Evolutionary conservation across 2,888 invertebrate genomes (phyloP).

Genomic region (Heteromurus nitidus): DNA sequence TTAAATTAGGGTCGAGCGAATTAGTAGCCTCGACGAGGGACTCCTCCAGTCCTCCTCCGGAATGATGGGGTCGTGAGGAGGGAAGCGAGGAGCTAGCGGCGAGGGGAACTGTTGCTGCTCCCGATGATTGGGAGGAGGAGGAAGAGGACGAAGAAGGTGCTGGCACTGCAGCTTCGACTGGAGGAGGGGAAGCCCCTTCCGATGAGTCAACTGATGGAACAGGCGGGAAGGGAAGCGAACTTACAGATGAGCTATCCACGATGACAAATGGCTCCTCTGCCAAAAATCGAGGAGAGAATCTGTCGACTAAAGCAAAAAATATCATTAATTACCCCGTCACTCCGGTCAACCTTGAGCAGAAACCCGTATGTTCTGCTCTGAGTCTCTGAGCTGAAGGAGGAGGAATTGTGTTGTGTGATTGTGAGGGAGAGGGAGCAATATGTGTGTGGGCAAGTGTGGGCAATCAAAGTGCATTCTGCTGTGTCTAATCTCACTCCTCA

Average conservation of each 20-base stretch:
- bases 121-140: conserved; percentile 8
- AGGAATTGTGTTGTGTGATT: too few relatives aligned
- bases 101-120: conserved; percentile 8
- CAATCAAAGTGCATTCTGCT: too few relatives aligned
- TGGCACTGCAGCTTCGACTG: conserved; percentile 39
- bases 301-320: conserved; percentile 72
- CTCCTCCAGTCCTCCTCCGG: background rate
- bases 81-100: background rate
- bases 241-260: conserved; percentile 63
- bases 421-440: too few relatives aligned
- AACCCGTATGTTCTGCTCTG: background rate
- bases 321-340: conserved; percentile 66
- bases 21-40: background rate
- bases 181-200: conserved; percentile 30
- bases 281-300: conserved; percentile 73
- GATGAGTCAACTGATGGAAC: conserved; percentile 30
- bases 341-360: conserved; percentile 6
- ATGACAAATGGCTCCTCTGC: conserved; percentile 74
- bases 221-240: conserved; percentile 37
- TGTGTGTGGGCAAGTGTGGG: too few relatives aligned
- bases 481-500: too few relatives aligned
- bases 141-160: conserved; percentile 44
- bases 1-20: conserved; percentile 38
- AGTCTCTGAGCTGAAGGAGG: too few relatives aligned
- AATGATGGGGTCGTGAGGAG: conserved; percentile 9